These are phyloP conservation scores for Oreortyx pictus DNA, from an alignment of 2,797 vertebrate species.

Conservation along the genomic window DNA sequence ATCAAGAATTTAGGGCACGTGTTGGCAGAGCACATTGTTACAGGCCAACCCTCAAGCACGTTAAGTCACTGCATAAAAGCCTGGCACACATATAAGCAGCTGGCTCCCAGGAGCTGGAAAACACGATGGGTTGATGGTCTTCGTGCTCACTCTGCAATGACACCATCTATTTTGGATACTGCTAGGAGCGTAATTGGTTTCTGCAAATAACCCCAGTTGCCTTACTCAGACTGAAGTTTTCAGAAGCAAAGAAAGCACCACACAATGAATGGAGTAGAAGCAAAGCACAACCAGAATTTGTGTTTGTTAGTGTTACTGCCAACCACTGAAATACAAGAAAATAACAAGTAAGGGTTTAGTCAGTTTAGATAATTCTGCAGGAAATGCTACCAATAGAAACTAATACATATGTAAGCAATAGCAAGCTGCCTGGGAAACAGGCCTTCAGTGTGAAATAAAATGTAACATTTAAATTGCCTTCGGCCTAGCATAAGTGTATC, in stretches of 20 bases:
- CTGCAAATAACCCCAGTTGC: not conserved
- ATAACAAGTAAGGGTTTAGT: not conserved
- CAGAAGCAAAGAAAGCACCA: not conserved
- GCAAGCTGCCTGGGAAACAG: not conserved
- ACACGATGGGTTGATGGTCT: not conserved
- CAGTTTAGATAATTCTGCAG: conserved; percentile 23
- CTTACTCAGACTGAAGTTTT: not conserved
- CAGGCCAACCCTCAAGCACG: accelerated
- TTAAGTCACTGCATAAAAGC: not conserved
- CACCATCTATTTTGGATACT: not conserved
- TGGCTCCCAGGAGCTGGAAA: not conserved
- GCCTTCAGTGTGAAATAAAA: not conserved
- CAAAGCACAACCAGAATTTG: not conserved
- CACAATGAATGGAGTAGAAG: not conserved
- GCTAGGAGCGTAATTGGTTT: not conserved
- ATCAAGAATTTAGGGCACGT: not conserved
- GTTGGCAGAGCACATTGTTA: not conserved
- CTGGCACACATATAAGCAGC: not conserved
- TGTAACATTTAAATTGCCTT: not conserved
- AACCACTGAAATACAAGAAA: conserved; percentile 3
- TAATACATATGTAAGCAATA: conserved; percentile 40
- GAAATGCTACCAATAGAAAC: conserved; percentile 13
- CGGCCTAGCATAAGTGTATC: not conserved
- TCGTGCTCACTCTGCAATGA: not conserved
- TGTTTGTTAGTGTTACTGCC: conserved; percentile 26